Conservation (phyloP, 2,113 vertebrate genomes). For the Vanacampus margaritifer region DNA sequence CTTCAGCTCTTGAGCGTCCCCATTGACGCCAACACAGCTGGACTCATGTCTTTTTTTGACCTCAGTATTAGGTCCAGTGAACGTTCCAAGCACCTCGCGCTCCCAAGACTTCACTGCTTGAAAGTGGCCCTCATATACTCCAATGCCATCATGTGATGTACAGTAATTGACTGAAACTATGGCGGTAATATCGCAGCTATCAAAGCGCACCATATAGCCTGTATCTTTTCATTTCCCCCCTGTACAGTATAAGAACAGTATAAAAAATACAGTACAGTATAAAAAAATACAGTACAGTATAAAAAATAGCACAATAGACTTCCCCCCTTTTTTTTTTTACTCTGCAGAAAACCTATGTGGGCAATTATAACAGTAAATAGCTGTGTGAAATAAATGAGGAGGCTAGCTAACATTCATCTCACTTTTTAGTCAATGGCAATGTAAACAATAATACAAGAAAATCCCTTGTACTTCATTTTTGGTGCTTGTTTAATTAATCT, state of each 20-base stretch:
- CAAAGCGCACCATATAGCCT: slow-evolving; percentile 5
- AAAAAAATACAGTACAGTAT: no score
- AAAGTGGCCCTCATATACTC: neutral
- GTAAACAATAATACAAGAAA: slow-evolving; percentile 4
- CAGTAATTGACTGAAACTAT: slow-evolving; percentile 51
- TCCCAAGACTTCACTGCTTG: neutral
- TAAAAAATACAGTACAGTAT: no score
- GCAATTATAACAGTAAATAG: neutral
- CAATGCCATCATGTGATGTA: slow-evolving; percentile 25
- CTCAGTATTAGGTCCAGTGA: neutral
- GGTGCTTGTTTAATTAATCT: slow-evolving; percentile 28
- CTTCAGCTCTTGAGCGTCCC: neutral
- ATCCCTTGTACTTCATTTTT: neutral
- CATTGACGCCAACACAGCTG: neutral
- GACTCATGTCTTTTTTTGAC: neutral
- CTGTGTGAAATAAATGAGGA: slow-evolving; percentile 7
- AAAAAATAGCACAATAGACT: slow-evolving; percentile 27
- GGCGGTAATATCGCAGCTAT: slow-evolving; percentile 19
- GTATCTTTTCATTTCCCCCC: slow-evolving; percentile 36
- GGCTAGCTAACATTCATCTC: slow-evolving; percentile 11
- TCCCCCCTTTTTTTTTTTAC: neutral
- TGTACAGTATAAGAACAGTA: slow-evolving; percentile 27
- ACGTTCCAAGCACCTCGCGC: no score
- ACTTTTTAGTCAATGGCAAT: slow-evolving; percentile 11
- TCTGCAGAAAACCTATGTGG: neutral